Evolutionary conservation across 2,888 invertebrate genomes (phyloP).

Genomic region (Creontiades dilutus): DNA sequence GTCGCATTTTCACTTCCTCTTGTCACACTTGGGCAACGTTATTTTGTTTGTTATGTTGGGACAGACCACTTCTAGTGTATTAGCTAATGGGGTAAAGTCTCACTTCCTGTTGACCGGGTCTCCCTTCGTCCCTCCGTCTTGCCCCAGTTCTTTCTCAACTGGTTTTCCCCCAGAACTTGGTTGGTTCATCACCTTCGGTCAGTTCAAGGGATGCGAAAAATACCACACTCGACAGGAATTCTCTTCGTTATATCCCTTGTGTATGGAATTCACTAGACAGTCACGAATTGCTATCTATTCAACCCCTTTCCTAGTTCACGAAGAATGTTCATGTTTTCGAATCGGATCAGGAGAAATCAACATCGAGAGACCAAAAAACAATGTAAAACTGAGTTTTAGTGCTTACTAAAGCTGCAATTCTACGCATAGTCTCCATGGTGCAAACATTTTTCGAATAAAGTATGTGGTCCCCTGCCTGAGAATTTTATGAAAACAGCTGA

Average conservation of each 20-base stretch:
- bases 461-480: too few relatives aligned
- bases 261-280: too few relatives aligned
- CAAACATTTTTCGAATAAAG: too few relatives aligned
- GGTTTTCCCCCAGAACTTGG: not conserved
- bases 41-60: constrained; percentile 41
- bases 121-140: not conserved
- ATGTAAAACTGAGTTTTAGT: too few relatives aligned
- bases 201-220: not conserved
- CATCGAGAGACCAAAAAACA: too few relatives aligned
- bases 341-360: too few relatives aligned
- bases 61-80: constrained; percentile 44
- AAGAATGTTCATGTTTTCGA: too few relatives aligned
- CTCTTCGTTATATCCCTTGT: not conserved
- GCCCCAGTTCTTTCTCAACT: constrained; percentile 37
- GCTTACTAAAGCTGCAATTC: too few relatives aligned
- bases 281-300: too few relatives aligned
- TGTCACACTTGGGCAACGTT: not conserved
- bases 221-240: not conserved
- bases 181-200: constrained; percentile 20
- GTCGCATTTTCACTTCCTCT: constrained; percentile 13
- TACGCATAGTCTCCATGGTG: too few relatives aligned
- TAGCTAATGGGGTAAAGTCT: constrained; percentile 45
- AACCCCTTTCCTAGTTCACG: too few relatives aligned
- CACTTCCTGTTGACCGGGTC: constrained; percentile 34
- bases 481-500: too few relatives aligned